Evolutionary conservation across 2,113 vertebrate species (phyloP).

Genomic region (Erythrolamprus reginae): DNA sequence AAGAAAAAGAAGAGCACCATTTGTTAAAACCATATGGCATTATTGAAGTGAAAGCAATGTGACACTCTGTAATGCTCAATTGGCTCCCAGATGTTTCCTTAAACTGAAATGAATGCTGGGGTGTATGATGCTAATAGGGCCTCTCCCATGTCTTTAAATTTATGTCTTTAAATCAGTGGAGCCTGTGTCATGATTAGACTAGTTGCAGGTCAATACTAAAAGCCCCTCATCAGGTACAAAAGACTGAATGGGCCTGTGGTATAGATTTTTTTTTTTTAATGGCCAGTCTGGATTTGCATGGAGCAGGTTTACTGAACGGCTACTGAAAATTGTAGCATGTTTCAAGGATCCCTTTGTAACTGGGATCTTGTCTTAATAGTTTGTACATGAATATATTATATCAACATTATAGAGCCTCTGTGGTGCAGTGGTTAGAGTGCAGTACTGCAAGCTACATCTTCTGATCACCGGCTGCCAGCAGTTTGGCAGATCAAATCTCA

Average conservation of each 20-base stretch:
- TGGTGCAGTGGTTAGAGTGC: too few species aligned
- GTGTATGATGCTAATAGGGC: slow-evolving; percentile 57
- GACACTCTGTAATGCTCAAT: slow-evolving; percentile 35
- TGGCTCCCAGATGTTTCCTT: slow-evolving; percentile 47
- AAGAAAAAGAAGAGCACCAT: slow-evolving; percentile 13
- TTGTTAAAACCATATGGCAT: slow-evolving; percentile 25
- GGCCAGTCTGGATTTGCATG: slow-evolving; percentile 52
- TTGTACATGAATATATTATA: not conserved
- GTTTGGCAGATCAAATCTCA: too few species aligned
- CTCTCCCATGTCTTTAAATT: slow-evolving; percentile 56
- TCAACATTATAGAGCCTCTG: too few species aligned
- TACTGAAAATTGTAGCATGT: slow-evolving; percentile 42
- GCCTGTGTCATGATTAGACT: slow-evolving; percentile 61
- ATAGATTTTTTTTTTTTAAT: slow-evolving; percentile 63
- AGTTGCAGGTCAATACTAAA: slow-evolving; percentile 62
- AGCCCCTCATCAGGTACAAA: slow-evolving; percentile 65
- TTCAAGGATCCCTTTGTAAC: not conserved
- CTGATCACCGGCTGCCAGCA: too few species aligned
- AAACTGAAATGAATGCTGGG: slow-evolving; percentile 61
- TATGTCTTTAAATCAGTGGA: slow-evolving; percentile 61
- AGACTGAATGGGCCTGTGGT: slow-evolving; percentile 56
- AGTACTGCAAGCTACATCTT: too few species aligned
- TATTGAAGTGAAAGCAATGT: slow-evolving; percentile 40
- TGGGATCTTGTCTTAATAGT: not conserved
- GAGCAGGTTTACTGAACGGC: slow-evolving; percentile 55